Evolutionary conservation across 2,888 invertebrate genomes (phyloP).

Genomic region (Epistrophe eligans): DNA sequence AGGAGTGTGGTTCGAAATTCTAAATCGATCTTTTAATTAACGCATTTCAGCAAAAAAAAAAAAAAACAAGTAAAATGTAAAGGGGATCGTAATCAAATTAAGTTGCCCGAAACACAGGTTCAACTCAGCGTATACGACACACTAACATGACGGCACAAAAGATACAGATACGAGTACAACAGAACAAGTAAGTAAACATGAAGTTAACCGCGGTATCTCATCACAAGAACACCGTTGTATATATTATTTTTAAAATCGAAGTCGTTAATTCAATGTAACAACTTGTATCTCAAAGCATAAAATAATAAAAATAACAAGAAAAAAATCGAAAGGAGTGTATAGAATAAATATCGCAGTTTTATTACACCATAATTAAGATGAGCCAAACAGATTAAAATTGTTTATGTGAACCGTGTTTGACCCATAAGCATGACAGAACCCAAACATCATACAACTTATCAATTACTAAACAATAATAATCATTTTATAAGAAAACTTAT

Average conservation of each 20-base stretch:
- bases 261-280: constrained; percentile 41
- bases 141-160: constrained; percentile 57
- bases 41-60: constrained; percentile 49
- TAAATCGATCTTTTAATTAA: constrained; percentile 71
- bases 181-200: constrained; percentile 28
- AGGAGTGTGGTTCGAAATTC: constrained; percentile 38
- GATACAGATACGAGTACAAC: constrained; percentile 60
- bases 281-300: background rate
- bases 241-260: constrained; percentile 50
- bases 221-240: constrained; percentile 22
- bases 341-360: constrained; percentile 61
- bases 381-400: constrained; percentile 49
- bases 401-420: constrained; percentile 6
- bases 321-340: constrained; percentile 42
- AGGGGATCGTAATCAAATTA: constrained; percentile 63
- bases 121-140: constrained; percentile 6
- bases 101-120: constrained; percentile 53
- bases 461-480: constrained; percentile 65
- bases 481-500: constrained; percentile 43
- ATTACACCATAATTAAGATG: constrained; percentile 64
- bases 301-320: constrained; percentile 29
- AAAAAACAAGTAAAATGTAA: constrained; percentile 12
- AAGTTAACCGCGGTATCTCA: constrained; percentile 40
- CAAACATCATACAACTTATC: constrained; percentile 55
- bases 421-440: background rate